Evolutionary conservation across 2,888 invertebrate genomes (phyloP).

Genomic region (Sarcophaga variegata): DNA sequence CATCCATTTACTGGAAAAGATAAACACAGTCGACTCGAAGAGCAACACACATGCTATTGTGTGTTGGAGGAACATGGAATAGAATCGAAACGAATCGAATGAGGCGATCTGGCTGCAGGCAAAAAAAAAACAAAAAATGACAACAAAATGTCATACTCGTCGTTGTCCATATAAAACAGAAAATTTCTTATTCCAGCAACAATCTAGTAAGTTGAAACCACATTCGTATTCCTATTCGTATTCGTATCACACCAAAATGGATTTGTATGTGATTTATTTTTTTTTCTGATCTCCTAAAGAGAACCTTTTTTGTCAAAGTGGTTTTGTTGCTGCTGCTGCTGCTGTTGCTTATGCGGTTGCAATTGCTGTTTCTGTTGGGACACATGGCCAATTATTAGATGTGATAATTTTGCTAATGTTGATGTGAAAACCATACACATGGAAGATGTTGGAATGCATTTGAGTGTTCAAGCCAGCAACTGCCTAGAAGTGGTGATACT

Average conservation of each 20-base stretch:
- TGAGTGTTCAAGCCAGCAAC: not conserved
- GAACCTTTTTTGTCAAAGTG: slow-evolving; percentile 49
- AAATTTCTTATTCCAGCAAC: not conserved
- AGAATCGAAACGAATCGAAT: slow-evolving; percentile 9
- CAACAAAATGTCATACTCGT: slow-evolving; percentile 48
- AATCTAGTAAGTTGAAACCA: not conserved
- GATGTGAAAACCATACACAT: not conserved
- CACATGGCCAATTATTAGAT: slow-evolving; percentile 57
- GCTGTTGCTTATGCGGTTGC: not conserved
- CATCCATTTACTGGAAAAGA: slow-evolving; percentile 62
- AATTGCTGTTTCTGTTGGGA: slow-evolving; percentile 16
- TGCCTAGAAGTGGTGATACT: slow-evolving; percentile 32
- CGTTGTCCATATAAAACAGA: slow-evolving; percentile 31
- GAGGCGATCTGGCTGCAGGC: not conserved
- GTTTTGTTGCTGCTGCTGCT: slow-evolving; percentile 27
- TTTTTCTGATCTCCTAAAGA: slow-evolving; percentile 1
- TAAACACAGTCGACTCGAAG: slow-evolving; percentile 47
- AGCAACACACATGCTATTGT: slow-evolving; percentile 23
- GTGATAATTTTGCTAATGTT: slow-evolving; percentile 41
- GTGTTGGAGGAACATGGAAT: slow-evolving; percentile 39
- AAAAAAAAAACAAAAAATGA: slow-evolving; percentile 5
- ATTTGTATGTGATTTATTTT: slow-evolving; percentile 28
- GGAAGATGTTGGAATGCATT: slow-evolving; percentile 9
- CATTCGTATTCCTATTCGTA: slow-evolving; percentile 20
- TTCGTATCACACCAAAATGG: slow-evolving; percentile 43